Percentiles rank a stretch among this genome's conserved stretches.
Conservation (phyloP, 2,888 invertebrate genomes). For the Hypolimnas misippus region DNA sequence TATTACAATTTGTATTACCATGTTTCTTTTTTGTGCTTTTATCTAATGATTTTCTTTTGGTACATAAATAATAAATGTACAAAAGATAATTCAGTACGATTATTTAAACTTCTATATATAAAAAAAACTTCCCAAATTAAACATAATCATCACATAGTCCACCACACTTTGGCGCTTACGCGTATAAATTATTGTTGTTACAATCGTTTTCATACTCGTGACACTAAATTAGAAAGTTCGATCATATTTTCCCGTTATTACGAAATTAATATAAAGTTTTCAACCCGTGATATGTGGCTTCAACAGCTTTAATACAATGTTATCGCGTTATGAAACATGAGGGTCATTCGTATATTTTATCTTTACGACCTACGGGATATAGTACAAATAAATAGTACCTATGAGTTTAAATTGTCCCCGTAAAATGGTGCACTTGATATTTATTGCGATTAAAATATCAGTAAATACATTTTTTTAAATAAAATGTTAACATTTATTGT, state of each 20-base stretch:
- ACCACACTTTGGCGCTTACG: neutral
- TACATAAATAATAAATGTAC: too few relatives aligned
- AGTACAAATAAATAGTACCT: constrained; percentile 21
- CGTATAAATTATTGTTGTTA: constrained; percentile 7
- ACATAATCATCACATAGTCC: neutral
- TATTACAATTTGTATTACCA: too few relatives aligned
- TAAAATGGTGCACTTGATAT: constrained; percentile 12
- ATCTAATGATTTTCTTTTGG: too few relatives aligned
- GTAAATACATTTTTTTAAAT: neutral
- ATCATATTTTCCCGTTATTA: constrained; percentile 31
- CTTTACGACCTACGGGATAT: constrained; percentile 24
- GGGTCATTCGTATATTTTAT: constrained; percentile 32
- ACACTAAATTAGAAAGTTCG: constrained; percentile 34
- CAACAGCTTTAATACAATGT: constrained; percentile 32
- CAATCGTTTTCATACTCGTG: constrained; percentile 11
- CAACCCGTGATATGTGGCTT: constrained; percentile 29
- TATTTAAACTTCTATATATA: too few relatives aligned
- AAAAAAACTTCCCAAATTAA: too few relatives aligned
- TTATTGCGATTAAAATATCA: constrained; percentile 5
- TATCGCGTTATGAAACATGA: constrained; percentile 33
- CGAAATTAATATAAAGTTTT: constrained; percentile 38
- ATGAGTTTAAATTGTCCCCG: constrained; percentile 21
- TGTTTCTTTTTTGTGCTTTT: too few relatives aligned
- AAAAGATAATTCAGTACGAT: too few relatives aligned
- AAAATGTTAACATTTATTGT: too few relatives aligned